Conservation (phyloP, 2,797 vertebrate genomes). For the Channa striata region DNA sequence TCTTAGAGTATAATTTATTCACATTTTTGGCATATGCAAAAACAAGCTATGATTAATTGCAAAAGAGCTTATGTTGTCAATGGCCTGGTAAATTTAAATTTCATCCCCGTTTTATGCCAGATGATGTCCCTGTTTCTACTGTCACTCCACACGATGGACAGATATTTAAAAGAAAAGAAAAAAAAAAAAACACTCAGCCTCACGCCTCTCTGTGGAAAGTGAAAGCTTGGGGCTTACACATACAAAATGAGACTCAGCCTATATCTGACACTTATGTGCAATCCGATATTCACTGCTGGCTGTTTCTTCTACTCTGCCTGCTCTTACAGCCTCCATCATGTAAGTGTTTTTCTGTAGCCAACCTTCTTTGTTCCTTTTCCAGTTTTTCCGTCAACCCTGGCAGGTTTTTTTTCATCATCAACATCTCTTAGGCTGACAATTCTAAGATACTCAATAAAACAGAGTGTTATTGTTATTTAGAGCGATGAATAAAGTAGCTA, state of each 20-base stretch:
- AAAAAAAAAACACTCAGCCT: background rate
- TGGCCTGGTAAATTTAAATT: slow-evolving; percentile 28
- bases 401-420: slow-evolving; percentile 12
- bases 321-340: slow-evolving; percentile 35
- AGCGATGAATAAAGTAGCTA: slow-evolving; percentile 71
- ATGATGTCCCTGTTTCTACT: background rate
- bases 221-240: slow-evolving; percentile 40
- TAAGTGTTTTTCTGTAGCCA: slow-evolving; percentile 26
- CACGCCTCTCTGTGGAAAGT: slow-evolving; percentile 12
- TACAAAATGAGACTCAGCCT: slow-evolving; percentile 67
- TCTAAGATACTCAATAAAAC: slow-evolving; percentile 65
- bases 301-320: slow-evolving; percentile 26
- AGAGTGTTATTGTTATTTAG: slow-evolving; percentile 70
- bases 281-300: slow-evolving; percentile 45
- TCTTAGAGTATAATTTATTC: slow-evolving; percentile 62
- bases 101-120: slow-evolving; percentile 12
- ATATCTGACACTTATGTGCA: slow-evolving; percentile 48
- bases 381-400: slow-evolving; percentile 46
- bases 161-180: too few species aligned
- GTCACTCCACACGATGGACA: background rate
- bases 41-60: slow-evolving; percentile 24
- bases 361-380: slow-evolving; percentile 63
- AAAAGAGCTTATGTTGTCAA: slow-evolving; percentile 15
- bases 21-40: slow-evolving; percentile 44
- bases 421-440: slow-evolving; percentile 65